Base-by-base conservation (phyloP, 2,797 vertebrate species). In the Austrolebias charrua region DNA sequence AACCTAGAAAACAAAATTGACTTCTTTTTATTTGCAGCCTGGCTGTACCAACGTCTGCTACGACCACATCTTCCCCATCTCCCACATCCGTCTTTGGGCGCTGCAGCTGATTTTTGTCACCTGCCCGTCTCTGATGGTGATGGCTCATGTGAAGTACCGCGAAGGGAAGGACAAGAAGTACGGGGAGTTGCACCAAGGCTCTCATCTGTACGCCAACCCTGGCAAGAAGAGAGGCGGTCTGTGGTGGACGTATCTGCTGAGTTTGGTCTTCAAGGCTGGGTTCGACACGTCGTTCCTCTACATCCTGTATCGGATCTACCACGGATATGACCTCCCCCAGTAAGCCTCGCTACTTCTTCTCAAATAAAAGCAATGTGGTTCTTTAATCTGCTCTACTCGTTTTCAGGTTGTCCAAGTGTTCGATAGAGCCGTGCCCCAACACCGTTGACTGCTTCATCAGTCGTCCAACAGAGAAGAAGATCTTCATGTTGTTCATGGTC, bases 41-140 rank as follows among this genome's bases (percentile, higher is more conserved):
- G 96, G 97, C 69, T 98, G 97, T 52, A 82, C 77, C 79, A 98
- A 94, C 0, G 93, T 96, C 58, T 99, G 97, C 87, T 98, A 80
- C 0, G 95, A 99, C 63, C 80, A 92, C 75, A 94, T 94, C 88
- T 99, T 99, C 87, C 96, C 96, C 0, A 83, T 99, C 86, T 98
- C 96, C 69, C 97, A 98, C 55, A 94, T 97, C 89, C 95, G 95
- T 24, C 93, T 99, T 53, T 98, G 97, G 97, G 96, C 97, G 0
- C 86, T 98, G 84, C 97, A 99, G 92, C 94, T 99, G 66, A 98
- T 99, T 88, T 92, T 98, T 7, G 94, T 98, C 87, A 98, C 95
- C 0, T 98, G 96, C 52, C 97, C 97, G 0, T 98, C 97, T 0
- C 86, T 98, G 59, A 91, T 99, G 65, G 96, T 99, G 69, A 82